Base-by-base conservation (phyloP, 1,140 invertebrate species). In the Philopotamus ludificatus region DNA sequence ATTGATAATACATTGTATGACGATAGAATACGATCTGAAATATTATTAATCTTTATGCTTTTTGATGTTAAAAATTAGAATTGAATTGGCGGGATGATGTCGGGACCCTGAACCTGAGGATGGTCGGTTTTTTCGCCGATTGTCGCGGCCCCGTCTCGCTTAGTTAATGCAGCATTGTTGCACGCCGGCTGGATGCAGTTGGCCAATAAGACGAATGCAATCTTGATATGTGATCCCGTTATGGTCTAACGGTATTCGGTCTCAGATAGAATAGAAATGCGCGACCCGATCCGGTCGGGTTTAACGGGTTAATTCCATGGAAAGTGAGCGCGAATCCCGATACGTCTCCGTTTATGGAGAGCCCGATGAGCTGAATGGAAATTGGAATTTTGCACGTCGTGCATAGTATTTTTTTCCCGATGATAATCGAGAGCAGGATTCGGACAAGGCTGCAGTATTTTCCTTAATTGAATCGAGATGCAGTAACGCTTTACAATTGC, bases 101-200 rank as follows among this genome's bases (percentile, higher is more conserved):
- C 47, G 22, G 47, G 3, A 4, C 41, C 28, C 34, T 12, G 12
- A 42, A 39, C 20, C 28, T 57, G 28, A 34, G 7, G 26, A 57
- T 12, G 3, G 9, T 15, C 4, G 12, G 12, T 39, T 57, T 57
- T 34, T 57, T 57, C 26, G 15, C 10, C 51, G 21, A 25, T 10
- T 3, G 25, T 25, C 28, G 53, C 25, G 34, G 51, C 1, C 47
- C 16, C 51, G 12, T 22, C 3, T 10, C 22, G 1, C 18, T 21
- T 51, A 21, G 49, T 51, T 51, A 21, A 51, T 54, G 44, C 57
- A 26, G 57, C 57, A 60, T 60, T 60, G 57, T 41, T 57, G 53
- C 44, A 7, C 18, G 18, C 2, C 2, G 20, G 16, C n/a, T 26
- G n/a, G 50, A 20, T 22, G 50, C 9, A 22, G 53, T 25, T 15